Evolutionary conservation across 2,888 invertebrate species (phyloP), one percentile per base, ranked within the genome.

Genomic region (Prionchulus punctatus): DNA sequence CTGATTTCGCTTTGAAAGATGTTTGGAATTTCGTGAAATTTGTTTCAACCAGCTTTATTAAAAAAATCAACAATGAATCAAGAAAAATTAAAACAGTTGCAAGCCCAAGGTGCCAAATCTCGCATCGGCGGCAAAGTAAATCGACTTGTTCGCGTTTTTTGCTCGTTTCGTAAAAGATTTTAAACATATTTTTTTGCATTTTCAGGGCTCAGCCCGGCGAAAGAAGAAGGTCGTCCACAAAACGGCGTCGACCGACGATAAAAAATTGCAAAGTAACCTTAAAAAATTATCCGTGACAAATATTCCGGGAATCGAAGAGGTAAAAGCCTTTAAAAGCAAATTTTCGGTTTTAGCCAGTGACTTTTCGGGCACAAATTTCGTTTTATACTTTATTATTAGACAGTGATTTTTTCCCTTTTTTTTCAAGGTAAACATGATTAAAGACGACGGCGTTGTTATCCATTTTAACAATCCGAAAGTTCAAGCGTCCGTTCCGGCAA

Each of bases 201-300:
- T 64, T 28, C 54, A 78, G 83, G 98, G 98, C 69, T 92, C 94
- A 71, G 92, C 94, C 62, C 82, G 98, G 69, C 86, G 98, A 74
- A 98, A 98, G 86, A 98, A 96, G 92, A 98, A 98, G 90, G 94
- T 92, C 68, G 90, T 98, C 59, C 96, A 96, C 75, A 87, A 92
- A 69, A 96, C 94, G 62, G 91, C 96, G 59, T 94, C 94, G 55
- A 94, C 94, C 72, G 98, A 99, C 75, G 98, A 98, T 76, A 98
- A 98, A 77, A 98, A 98, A 77, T 77, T 99, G 67, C 96, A 98
- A 74, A 90, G 89, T 67, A 91, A 92, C 57, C 77, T 98, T 66
- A 98, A 99, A 76, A 98, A 98, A 74, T 77, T 99, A 61, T 87
- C 92, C 63, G 94, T 98, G 53, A 98, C 92, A 77, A 91, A 88